phyloP scores from a whole-genome alignment of 2,888 invertebrate species.

The Monoplex corrugatus region DNA sequence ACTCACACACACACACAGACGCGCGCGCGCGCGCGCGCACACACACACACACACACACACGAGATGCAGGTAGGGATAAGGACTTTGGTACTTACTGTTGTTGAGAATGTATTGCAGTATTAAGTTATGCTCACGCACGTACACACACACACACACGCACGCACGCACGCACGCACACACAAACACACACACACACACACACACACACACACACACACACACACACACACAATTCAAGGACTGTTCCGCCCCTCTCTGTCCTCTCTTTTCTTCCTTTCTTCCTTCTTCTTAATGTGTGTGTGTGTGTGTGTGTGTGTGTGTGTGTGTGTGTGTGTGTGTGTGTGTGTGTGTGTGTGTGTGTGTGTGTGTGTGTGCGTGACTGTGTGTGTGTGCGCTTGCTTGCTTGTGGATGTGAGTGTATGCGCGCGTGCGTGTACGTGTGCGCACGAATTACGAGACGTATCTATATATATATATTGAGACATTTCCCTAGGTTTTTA shows the following conservation, averaged over 20 bases:
- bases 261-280: not conserved
- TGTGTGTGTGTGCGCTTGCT: not conserved
- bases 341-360: not conserved
- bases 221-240: not conserved
- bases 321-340: constrained; percentile 19
- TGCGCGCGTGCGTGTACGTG: not conserved
- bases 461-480: too few relatives aligned
- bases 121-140: not conserved
- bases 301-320: constrained; percentile 22
- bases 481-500: too few relatives aligned
- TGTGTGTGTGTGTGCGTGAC: not conserved
- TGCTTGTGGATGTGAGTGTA: not conserved
- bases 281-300: not conserved
- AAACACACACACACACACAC: not conserved
- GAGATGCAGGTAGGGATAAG: too few relatives aligned
- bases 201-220: not conserved
- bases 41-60: not conserved
- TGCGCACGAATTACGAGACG: too few relatives aligned
- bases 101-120: too few relatives aligned
- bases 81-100: too few relatives aligned
- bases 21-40: not conserved
- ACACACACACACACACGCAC: not conserved
- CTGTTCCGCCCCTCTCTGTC: not conserved
- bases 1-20: not conserved
- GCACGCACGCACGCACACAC: not conserved